phyloP scores from a whole-genome alignment of 2,888 invertebrate species.

The Stegophylla sp. region DNA sequence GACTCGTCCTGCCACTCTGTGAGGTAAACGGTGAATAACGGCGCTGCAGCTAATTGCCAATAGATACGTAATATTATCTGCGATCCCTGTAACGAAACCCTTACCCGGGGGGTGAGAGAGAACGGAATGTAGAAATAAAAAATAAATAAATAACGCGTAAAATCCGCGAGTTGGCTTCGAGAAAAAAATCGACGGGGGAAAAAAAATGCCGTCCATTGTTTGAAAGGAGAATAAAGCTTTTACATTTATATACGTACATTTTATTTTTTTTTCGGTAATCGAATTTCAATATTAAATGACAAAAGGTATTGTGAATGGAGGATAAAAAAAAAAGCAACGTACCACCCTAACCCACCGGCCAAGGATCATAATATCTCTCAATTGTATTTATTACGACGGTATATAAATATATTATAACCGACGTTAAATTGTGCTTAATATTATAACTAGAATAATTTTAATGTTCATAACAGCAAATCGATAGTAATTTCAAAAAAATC shows the following conservation, averaged over 20 bases:
- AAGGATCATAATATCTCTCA: too few species aligned
- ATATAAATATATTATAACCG: too few species aligned
- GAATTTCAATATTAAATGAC: constrained; percentile 15
- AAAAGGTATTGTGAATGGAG: not conserved
- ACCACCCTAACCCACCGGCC: too few species aligned
- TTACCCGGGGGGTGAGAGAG: not conserved
- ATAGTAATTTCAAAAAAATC: too few species aligned
- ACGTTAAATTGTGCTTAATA: too few species aligned
- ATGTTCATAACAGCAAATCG: too few species aligned
- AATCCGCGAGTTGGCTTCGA: not conserved
- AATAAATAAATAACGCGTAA: not conserved
- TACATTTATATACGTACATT: not conserved
- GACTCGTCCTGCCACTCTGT: too few species aligned
- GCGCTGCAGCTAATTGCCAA: constrained; percentile 25
- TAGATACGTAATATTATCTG: constrained; percentile 36
- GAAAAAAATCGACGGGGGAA: not conserved
- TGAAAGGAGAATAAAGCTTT: constrained; percentile 14
- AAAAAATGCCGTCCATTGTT: constrained; percentile 26
- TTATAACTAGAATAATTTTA: too few species aligned
- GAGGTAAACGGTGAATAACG: too few species aligned
- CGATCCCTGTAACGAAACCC: constrained; percentile 23
- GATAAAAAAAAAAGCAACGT: not conserved
- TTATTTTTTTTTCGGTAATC: not conserved
- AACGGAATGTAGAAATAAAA: too few species aligned
- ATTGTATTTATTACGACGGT: too few species aligned